Base-by-base conservation (phyloP, 1,140 invertebrate genomes). In the Brachionus angularis region DNA sequence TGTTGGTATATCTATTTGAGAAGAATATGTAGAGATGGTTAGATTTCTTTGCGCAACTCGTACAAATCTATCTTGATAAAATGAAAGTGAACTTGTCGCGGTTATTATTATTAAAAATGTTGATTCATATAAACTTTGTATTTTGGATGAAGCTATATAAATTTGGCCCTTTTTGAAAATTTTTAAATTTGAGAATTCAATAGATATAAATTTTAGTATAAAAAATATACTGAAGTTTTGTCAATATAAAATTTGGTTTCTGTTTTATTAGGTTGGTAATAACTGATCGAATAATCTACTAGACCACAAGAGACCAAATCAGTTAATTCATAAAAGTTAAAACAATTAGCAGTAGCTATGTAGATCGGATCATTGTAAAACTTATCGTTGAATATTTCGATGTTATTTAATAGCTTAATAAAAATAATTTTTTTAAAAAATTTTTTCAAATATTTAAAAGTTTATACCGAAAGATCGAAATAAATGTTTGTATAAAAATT, bases 401-500 rank as follows among this genome's bases (percentile, higher is more conserved):
- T 39, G 53, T 58, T 16, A 55, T 31, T 31, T 53, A 53, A 33
- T 29, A 7, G 5, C 29, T 16, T n/a, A 46, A 50, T 27, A 25
- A 4, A 50, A 1, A 27, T 29, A 21, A 12, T 21, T 50, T 50
- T 29, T 3, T 3, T 25, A 12, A 27, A 0, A 52, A 52, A 14
- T 31, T 50, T 50, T 52, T n/a, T 23, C n/a, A n/a, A n/a, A n/a
- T 10, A 25, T 7, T 7, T 49, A 23, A 23, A 21, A 47, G 5
- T 49, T 7, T 52, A 27, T 34, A 39, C 53, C 10, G 21, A 36
- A 3, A 10, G 5, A 58, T 58, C 34, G 14, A 58, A 25, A 21
- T 39, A 39, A 36, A 58, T 39, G 16, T 58, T 58, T 58, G 53
- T 21, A 25, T 39, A 58, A 58, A 58, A 58, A 33, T 58, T 39